Percentiles rank a stretch among this genome's conserved stretches.
Conservation (phyloP, 2,888 invertebrate species). For the Girardia tigrina region DNA sequence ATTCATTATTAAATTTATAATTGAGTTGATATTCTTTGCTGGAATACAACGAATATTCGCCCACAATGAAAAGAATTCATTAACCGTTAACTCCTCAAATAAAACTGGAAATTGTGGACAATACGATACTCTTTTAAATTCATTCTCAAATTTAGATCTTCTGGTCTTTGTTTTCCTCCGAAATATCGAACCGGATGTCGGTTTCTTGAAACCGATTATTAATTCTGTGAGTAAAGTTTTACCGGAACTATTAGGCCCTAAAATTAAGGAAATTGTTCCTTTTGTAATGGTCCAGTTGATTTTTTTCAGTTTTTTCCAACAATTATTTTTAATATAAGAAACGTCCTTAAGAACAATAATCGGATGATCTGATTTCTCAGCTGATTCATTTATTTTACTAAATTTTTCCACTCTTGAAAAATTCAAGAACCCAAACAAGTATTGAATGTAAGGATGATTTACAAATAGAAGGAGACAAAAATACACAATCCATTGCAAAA, state of each 20-base stretch:
- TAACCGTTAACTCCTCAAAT: not conserved
- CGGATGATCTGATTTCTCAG: not conserved
- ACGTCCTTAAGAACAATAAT: not conserved
- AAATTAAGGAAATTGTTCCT: slow-evolving; percentile 4
- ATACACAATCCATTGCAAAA: not conserved
- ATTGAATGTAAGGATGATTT: slow-evolving; percentile 2
- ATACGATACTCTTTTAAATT: not conserved
- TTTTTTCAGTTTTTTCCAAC: not conserved
- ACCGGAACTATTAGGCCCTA: not conserved
- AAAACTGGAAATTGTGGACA: not conserved
- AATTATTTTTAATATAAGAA: not conserved
- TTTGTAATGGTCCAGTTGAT: not conserved
- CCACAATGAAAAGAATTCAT: not conserved
- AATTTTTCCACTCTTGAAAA: no score
- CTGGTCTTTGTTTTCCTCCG: no score
- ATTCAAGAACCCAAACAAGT: no score
- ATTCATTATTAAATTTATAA: slow-evolving; percentile 3
- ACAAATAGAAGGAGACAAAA: not conserved
- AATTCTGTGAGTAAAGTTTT: not conserved
- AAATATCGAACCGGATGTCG: not conserved
- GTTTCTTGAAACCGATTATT: not conserved
- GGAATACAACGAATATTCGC: not conserved
- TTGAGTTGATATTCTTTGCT: not conserved
- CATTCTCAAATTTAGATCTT: not conserved
- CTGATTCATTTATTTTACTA: not conserved